Conservation (phyloP, 2,888 invertebrate species). For the Nymphalis c-album region DNA sequence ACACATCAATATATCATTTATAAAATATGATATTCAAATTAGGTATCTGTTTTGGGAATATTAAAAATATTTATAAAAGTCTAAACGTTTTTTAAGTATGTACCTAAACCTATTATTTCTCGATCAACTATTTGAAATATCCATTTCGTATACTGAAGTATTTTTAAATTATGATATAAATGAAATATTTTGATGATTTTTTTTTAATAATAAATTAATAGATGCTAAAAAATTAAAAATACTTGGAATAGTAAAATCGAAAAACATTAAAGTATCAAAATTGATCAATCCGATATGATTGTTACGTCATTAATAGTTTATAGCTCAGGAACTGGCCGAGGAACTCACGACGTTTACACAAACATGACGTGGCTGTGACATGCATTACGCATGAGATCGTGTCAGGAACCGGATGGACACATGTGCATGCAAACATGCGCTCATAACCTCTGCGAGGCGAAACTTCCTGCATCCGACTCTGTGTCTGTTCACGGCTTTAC, state of each 20-base stretch:
- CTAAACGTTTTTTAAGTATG: too few relatives aligned
- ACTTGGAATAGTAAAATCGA: background rate
- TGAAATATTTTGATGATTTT: too few relatives aligned
- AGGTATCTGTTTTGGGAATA: too few relatives aligned
- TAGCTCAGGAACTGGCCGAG: slow-evolving; percentile 7
- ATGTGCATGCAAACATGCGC: slow-evolving; percentile 41
- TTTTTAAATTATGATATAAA: too few relatives aligned
- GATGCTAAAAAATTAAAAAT: too few relatives aligned
- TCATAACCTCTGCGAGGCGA: slow-evolving; percentile 17
- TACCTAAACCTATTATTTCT: too few relatives aligned
- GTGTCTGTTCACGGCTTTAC: background rate
- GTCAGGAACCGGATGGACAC: slow-evolving; percentile 55
- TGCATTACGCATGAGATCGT: slow-evolving; percentile 59
- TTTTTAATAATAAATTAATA: too few relatives aligned
- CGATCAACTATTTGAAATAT: too few relatives aligned
- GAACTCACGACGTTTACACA: slow-evolving; percentile 18
- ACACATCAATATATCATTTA: too few relatives aligned
- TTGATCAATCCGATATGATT: slow-evolving; percentile 1
- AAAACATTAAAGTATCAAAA: background rate
- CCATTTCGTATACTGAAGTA: too few relatives aligned
- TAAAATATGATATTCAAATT: too few relatives aligned
- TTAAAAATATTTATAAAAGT: too few relatives aligned
- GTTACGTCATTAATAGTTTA: slow-evolving; percentile 7
- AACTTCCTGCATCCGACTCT: slow-evolving; percentile 39
- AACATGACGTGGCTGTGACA: slow-evolving; percentile 32